Conservation (phyloP, 2,797 vertebrate genomes). For the Muscicapa comitata region DNA sequence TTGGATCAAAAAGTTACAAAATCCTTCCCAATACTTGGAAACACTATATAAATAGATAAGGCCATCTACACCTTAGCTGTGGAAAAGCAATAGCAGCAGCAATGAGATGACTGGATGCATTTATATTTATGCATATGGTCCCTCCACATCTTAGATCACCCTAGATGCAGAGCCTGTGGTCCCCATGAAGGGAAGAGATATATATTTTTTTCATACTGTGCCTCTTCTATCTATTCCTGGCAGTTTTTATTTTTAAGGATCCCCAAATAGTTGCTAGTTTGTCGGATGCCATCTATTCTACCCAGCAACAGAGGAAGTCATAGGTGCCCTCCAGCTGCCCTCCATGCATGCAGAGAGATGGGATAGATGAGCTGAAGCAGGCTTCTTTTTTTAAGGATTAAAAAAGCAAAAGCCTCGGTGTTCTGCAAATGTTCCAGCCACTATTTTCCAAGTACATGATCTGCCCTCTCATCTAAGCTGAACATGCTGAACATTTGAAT, state of each 20-base stretch:
- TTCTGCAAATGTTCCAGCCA: not conserved
- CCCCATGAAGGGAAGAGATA: not conserved
- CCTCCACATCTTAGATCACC: not conserved
- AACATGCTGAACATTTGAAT: fast-evolving
- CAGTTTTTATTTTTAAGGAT: not conserved
- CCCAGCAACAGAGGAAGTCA: not conserved
- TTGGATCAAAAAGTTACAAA: not conserved
- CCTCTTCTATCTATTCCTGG: not conserved
- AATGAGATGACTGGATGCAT: fast-evolving
- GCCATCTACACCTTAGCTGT: not conserved
- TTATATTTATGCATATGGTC: not conserved
- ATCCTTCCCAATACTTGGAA: not conserved
- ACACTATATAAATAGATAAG: not conserved
- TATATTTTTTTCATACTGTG: fast-evolving
- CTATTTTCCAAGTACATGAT: not conserved
- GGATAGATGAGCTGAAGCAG: not conserved
- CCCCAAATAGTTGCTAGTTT: not conserved
- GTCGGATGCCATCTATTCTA: not conserved
- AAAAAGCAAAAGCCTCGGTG: not conserved
- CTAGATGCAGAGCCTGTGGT: not conserved
- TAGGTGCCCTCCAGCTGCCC: not conserved
- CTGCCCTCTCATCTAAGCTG: not conserved
- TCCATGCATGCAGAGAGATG: not conserved
- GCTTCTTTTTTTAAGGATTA: not conserved
- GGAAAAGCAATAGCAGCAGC: not conserved